Base-by-base conservation (phyloP, 2,797 vertebrate species). In the Ispidina picta region DNA sequence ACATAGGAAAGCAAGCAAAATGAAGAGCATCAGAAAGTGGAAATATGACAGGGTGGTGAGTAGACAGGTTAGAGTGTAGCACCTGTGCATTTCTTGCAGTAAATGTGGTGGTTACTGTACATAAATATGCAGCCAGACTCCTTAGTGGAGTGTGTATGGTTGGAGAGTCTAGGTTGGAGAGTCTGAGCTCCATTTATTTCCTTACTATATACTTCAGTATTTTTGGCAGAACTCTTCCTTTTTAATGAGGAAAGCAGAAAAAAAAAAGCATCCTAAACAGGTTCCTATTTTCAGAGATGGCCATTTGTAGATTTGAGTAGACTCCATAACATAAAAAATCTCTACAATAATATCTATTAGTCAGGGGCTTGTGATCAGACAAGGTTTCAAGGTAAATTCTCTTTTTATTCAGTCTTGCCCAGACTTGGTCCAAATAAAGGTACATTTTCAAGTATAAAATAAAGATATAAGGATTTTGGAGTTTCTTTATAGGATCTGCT, bases 181-280 rank as follows among this genome's bases (percentile, higher is more conserved):
- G 6, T 10, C 31, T 18, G 15, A 6, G 16, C 11, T 14, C 2
- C 8, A 59, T 33, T 78, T 60, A 51, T 8, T 59, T 31, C 19
- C 26, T 54, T 15, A 9, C 11, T 6, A 2, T 13, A 0, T 16
- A 5, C 9, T n/a, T 33, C 9, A 3, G 21, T 55, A 21, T 44
- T 71, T 58, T 55, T 15, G 46, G 23, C 23, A 35, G 35, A 72
- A 55, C 54, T 52, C 15, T 14, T 87, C 7, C 20, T 19, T 7
- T 76, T 74, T 55, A 25, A 9, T 49, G n/a, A 59, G 5, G 7
- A 62, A 62, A 44, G 12, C 14, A 52, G 46, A 62, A 81, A 64
- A 74, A 74, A 77, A 74, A 77, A 28, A 9, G 6, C 5, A 21
- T 29, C 9, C 18, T 35, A 25, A 14, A 7, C 18, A 37, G 35